These are phyloP conservation scores for Chesias legatella DNA, from an alignment of 2,888 invertebrate species.

Conservation along the genomic window DNA sequence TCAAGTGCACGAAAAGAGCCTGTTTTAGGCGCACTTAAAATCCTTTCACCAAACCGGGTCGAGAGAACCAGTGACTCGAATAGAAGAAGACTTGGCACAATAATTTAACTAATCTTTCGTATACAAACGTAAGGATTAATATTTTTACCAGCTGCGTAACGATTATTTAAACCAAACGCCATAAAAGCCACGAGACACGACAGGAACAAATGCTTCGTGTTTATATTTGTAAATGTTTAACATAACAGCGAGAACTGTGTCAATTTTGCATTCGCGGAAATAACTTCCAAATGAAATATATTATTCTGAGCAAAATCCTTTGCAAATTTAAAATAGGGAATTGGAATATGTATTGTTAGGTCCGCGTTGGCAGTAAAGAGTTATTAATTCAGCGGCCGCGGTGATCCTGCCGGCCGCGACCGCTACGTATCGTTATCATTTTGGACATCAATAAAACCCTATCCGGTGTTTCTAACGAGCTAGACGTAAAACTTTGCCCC, in stretches of 20 bases:
- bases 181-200: slow-evolving; percentile 27
- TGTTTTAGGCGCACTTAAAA: too few relatives aligned
- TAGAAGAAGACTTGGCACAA: too few relatives aligned
- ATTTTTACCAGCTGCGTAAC: slow-evolving; percentile 24
- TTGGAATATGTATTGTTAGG: slow-evolving; percentile 49
- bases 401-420: slow-evolving; percentile 49
- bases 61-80: too few relatives aligned
- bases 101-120: slow-evolving; percentile 34
- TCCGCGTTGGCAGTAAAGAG: slow-evolving; percentile 43
- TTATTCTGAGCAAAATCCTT: slow-evolving; percentile 39
- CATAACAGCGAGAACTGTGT: slow-evolving; percentile 21
- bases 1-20: too few relatives aligned
- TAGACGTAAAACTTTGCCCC: slow-evolving; percentile 50
- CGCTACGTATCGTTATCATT: slow-evolving; percentile 65
- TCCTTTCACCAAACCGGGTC: too few relatives aligned
- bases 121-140: slow-evolving; percentile 28
- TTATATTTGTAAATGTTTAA: slow-evolving; percentile 24
- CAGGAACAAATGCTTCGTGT: slow-evolving; percentile 24
- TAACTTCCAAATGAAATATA: slow-evolving; percentile 37
- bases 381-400: slow-evolving; percentile 63
- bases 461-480: slow-evolving; percentile 51
- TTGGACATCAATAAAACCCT: slow-evolving; percentile 68
- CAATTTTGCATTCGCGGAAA: slow-evolving; percentile 24
- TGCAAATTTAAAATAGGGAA: slow-evolving; percentile 53
- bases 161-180: slow-evolving; percentile 28